phyloP scores from a whole-genome alignment of 2,888 invertebrate species.

The Schrankia costaestrigalis region DNA sequence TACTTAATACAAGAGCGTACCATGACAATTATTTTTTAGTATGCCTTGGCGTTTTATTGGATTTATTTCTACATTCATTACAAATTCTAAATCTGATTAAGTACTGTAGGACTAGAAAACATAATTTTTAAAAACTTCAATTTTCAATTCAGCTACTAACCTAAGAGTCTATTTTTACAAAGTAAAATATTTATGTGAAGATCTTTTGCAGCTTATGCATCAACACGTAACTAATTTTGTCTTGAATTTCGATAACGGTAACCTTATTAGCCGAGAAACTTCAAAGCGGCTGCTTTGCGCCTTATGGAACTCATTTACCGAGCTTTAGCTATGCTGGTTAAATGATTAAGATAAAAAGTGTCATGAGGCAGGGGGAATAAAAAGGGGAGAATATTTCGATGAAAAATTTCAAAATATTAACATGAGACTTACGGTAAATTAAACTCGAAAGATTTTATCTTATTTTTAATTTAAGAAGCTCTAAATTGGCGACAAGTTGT shows the following conservation, averaged over 20 bases:
- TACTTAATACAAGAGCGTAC: no score
- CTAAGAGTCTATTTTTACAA: constrained; percentile 17
- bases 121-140: no score
- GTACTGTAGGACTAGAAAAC: no score
- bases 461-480: no score
- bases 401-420: background rate
- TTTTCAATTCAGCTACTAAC: no score
- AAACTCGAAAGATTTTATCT: no score
- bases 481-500: no score
- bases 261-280: constrained; percentile 22
- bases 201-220: constrained; percentile 23
- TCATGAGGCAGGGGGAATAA: constrained; percentile 1
- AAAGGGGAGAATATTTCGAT: background rate
- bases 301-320: constrained; percentile 11
- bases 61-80: no score
- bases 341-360: constrained; percentile 8
- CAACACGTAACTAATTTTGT: constrained; percentile 29
- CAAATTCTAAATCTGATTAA: no score
- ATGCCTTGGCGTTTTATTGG: no score
- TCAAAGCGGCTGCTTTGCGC: constrained; percentile 9
- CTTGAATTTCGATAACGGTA: constrained; percentile 19
- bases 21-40: no score
- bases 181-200: constrained; percentile 16
- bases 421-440: constrained; percentile 15
- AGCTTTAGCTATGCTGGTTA: constrained; percentile 4